These are phyloP conservation scores for Oceanodroma tethys DNA, from an alignment of 2,113 vertebrate species.

Conservation along the genomic window DNA sequence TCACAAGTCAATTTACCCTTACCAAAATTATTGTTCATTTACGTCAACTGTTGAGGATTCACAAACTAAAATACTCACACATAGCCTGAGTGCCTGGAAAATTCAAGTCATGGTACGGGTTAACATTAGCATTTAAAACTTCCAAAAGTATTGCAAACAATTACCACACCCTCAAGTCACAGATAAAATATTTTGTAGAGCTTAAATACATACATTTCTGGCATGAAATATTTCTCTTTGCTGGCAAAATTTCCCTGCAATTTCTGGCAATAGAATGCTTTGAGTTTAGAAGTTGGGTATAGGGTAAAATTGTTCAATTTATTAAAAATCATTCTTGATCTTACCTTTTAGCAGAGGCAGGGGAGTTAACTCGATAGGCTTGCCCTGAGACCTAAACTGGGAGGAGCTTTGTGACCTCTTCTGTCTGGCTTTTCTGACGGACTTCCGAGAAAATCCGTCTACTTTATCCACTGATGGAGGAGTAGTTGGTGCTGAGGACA, in stretches of 20 bases:
- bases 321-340: constrained; percentile 23
- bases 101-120: neutral
- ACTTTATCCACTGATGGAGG: constrained; percentile 99
- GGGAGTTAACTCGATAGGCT: constrained; percentile 97
- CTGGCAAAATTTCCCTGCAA: neutral
- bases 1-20: neutral
- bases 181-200: constrained; percentile 10
- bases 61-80: neutral
- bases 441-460: constrained; percentile 99
- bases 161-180: neutral
- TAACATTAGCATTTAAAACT: neutral
- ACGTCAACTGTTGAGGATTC: neutral
- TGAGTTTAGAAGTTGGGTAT: neutral
- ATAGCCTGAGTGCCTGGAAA: neutral
- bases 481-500: constrained; percentile 99
- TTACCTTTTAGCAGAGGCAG: constrained; percentile 99
- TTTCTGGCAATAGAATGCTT: neutral
- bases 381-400: constrained; percentile 99
- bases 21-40: neutral
- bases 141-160: constrained; percentile 33
- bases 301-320: neutral
- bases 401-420: constrained; percentile 99
- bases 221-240: neutral
- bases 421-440: constrained; percentile 99
- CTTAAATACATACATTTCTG: constrained; percentile 3